These are phyloP conservation scores for Pterostichus niger DNA, from an alignment of 2,888 invertebrate species.

Conservation along the genomic window DNA sequence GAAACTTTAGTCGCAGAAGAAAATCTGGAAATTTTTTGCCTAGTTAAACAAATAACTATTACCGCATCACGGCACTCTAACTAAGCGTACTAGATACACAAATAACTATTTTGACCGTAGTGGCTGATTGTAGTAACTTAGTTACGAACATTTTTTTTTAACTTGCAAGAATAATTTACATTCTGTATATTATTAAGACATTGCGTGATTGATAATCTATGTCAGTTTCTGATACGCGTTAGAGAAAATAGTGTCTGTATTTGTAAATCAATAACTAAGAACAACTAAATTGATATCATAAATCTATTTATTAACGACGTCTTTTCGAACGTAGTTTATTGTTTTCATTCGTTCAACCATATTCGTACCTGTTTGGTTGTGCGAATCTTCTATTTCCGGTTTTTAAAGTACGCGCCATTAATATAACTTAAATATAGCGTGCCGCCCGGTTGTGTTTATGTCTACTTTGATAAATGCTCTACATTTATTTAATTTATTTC, in stretches of 20 bases:
- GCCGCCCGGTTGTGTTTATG: slow-evolving; percentile 42
- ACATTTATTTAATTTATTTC: slow-evolving; percentile 66
- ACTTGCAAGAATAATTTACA: too few relatives aligned
- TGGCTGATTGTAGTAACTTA: too few relatives aligned
- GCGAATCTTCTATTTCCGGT: slow-evolving; percentile 39
- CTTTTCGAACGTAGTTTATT: slow-evolving; percentile 38
- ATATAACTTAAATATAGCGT: slow-evolving; percentile 66
- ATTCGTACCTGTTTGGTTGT: slow-evolving; percentile 27
- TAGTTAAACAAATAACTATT: too few relatives aligned
- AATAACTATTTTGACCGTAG: too few relatives aligned
- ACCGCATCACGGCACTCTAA: too few relatives aligned
- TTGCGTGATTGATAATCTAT: neutral
- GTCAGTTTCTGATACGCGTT: neutral
- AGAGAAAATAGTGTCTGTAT: neutral
- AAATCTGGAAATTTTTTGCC: too few relatives aligned
- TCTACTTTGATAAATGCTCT: slow-evolving; percentile 59
- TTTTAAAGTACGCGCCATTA: slow-evolving; percentile 59
- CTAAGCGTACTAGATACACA: too few relatives aligned
- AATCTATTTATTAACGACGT: slow-evolving; percentile 37
- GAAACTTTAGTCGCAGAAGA: too few relatives aligned
- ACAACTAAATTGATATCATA: slow-evolving; percentile 25
- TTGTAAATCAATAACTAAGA: neutral
- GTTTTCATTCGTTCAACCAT: slow-evolving; percentile 24
- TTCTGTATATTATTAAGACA: too few relatives aligned
- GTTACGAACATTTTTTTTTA: too few relatives aligned